Conservation (phyloP, 2,797 vertebrate genomes). For the Gila robusta region DNA sequence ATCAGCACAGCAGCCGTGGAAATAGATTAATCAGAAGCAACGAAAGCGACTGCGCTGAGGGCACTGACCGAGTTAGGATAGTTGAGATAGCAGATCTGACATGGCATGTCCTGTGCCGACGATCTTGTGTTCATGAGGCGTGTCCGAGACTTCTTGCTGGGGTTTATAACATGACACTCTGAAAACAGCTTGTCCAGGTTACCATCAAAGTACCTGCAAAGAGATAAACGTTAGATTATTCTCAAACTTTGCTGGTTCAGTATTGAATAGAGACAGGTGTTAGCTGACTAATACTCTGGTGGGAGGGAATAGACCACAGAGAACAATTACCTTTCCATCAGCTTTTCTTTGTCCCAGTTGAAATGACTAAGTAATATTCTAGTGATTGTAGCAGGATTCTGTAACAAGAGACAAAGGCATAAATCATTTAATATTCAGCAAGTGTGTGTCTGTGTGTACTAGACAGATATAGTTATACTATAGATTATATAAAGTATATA, state of each 20-base stretch:
- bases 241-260: neutral
- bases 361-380: conserved; percentile 99
- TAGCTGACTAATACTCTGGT: neutral
- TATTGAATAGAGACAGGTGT: neutral
- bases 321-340: conserved; percentile 94
- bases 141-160: conserved; percentile 97
- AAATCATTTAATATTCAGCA: conserved; percentile 16
- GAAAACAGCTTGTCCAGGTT: conserved; percentile 99
- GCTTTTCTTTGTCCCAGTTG: conserved; percentile 99
- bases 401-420: conserved; percentile 49
- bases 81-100: conserved; percentile 99
- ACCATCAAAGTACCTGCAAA: conserved; percentile 95
- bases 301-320: neutral
- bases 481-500: neutral
- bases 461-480: neutral
- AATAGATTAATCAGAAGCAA: conserved; percentile 27
- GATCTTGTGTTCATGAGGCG: conserved; percentile 98
- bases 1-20: neutral
- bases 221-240: conserved; percentile 9
- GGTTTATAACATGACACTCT: conserved; percentile 99
- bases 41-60: neutral
- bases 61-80: conserved; percentile 97
- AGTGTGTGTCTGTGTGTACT: neutral
- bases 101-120: conserved; percentile 98
- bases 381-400: conserved; percentile 99